A percentile compares a stretch with the other conserved stretches of the same genome.
Conservation (phyloP, 1,140 invertebrate species). For the Trinorchestia longiramus region DNA sequence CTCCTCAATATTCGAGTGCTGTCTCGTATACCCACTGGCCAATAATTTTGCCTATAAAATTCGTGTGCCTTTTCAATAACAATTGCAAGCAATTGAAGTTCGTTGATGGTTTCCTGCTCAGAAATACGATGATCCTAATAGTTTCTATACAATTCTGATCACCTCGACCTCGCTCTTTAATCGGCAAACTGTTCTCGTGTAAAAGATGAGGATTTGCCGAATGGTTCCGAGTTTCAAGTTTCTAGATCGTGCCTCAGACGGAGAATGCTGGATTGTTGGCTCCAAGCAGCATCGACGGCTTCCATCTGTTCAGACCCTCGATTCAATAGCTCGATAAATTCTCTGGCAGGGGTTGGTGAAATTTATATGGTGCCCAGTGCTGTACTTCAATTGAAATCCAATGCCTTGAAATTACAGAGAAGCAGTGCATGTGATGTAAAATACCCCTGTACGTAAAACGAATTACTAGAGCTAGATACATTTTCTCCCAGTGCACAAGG, state of each 20-base stretch:
- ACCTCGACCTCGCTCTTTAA: neutral
- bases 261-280: constrained; percentile 12
- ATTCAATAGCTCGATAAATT: constrained; percentile 31
- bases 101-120: neutral
- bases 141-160: neutral
- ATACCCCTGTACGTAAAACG: neutral
- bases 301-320: constrained; percentile 8
- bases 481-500: neutral
- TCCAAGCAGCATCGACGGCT: constrained; percentile 19
- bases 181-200: neutral
- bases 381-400: neutral
- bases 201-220: neutral
- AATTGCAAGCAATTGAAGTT: neutral
- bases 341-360: neutral
- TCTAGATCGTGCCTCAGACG: neutral
- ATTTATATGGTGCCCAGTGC: neutral
- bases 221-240: neutral
- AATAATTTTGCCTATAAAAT: neutral
- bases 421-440: neutral
- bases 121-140: neutral
- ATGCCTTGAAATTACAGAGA: neutral
- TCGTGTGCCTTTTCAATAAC: neutral
- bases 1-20: neutral
- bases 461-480: neutral
- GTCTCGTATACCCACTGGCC: neutral